Evolutionary conservation across 2,113 vertebrate species (phyloP).

Genomic region (Alligator mississippiensis): DNA sequence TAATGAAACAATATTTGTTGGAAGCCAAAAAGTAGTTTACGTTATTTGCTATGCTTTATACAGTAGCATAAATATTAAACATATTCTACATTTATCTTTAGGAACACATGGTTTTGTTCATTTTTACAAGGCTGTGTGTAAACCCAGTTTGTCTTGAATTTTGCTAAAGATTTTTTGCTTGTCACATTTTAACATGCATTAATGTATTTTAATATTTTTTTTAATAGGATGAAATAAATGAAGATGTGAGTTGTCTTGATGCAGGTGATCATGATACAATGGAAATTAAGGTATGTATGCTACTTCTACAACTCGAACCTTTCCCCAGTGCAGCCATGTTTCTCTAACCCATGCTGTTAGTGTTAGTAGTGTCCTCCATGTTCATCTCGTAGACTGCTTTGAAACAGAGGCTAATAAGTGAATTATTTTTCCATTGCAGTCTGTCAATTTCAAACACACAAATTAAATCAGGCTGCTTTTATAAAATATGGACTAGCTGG

Average conservation of each 20-base stretch:
- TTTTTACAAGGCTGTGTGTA: background rate
- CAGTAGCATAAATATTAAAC: background rate
- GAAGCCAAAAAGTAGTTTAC: background rate
- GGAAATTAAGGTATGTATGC: slow-evolving; percentile 79
- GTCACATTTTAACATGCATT: background rate
- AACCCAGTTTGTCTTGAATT: background rate
- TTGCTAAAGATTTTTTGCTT: background rate
- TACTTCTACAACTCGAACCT: background rate
- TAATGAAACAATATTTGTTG: background rate
- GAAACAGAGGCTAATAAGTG: background rate
- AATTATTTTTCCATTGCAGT: background rate
- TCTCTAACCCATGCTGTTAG: background rate
- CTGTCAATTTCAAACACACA: background rate
- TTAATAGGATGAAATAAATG: slow-evolving; percentile 81
- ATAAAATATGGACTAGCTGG: background rate
- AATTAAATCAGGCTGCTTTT: too few species aligned
- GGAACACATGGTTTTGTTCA: background rate
- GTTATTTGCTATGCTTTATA: background rate
- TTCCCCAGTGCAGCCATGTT: background rate
- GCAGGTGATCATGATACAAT: slow-evolving; percentile 82
- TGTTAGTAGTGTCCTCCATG: background rate
- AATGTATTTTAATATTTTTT: background rate
- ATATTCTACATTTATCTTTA: background rate
- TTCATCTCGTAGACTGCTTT: background rate
- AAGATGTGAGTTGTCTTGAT: slow-evolving; percentile 81